Evolutionary conservation across 2,888 invertebrate species (phyloP), one percentile per base, ranked within the genome.

Genomic region (Amphipyra berbera): DNA sequence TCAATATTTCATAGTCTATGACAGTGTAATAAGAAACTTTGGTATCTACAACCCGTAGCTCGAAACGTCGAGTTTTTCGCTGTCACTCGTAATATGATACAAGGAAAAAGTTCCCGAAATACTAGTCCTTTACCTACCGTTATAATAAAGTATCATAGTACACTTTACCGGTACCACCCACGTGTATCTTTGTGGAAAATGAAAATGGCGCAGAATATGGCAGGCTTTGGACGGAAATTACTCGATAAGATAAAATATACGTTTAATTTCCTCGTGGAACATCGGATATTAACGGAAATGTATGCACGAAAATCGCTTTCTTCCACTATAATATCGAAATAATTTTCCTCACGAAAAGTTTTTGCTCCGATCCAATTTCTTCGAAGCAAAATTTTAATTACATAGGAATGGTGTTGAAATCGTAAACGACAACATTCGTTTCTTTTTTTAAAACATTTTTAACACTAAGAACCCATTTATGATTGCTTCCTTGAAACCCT

Each of bases 1-100:
- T 37, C 37, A 30, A 71, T 60, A 71, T 78, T 55, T 74, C 62
- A 54, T 61, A 54, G 46, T 44, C 48, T 53, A 47, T 55, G 54
- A 56, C 64, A 55, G 49, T 41, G 50, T 61, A 66, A 69, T 69
- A 66, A 30, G 5, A 61, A 61, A 57, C 67, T 61, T 15, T n/a
- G n/a, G 37, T 53, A 13, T 41, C 41, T 42, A 54, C 50, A 38
- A 44, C 40, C 64, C 47, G 33, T 66, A 42, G 35, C 55, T 52
- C 57, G 12, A 61, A 61, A 60, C 47, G 38, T 14, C 27, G 30
- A 54, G 54, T 66, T 61, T 60, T 60, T 64, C 49, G 45, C 54
- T 55, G 76, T 68, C 65, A 56, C 56, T 58, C 38, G 40, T 50
- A 61, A 41, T 45, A 12, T 48, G 44, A 59, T 27, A 58, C 37